Evolutionary conservation across 2,113 vertebrate genomes (phyloP), one percentile per base, ranked within the genome.

Genomic region (Chiloscyllium plagiosum): DNA sequence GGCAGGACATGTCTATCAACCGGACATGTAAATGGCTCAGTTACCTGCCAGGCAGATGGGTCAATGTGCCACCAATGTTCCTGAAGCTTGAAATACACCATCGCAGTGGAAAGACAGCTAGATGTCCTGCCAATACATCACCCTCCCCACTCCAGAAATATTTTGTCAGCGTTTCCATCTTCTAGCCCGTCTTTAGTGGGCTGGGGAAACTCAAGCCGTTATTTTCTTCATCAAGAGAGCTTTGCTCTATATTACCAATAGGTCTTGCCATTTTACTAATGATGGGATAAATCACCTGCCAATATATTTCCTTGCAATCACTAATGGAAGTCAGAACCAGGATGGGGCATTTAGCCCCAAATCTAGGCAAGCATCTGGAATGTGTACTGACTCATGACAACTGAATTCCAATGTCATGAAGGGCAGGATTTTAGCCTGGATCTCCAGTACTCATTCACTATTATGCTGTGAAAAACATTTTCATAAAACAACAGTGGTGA

Each of bases 361-460:
- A 95, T 33, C 94, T 52, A 33, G 47, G 37, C 94, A 95, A 76
- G 69, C 33, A 52, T 42, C 37, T 76, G 12, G 1, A 15, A 72
- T 26, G 24, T 69, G 17, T 72, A 93, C n/a, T 61, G n/a, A 8
- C 61, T 93, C n/a, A 19, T 42, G 52, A 15, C 20, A 52, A 42
- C 2, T 95, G 42, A 72, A 95, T 52, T 95, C 42, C 26, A 52
- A 76, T 95, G 94, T 72, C 47, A 47, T 8, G 47, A 33, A 95
- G 37, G 94, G 37, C 69, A 95, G 69, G 94, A 72, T 50, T 95
- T 95, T 95, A 95, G 72, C 72, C 94, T 95, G 68, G 93, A 4
- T 76, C n/a, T 42, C 69, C 42, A 52, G 7, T 0, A 76, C 69
- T 95, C 42, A 22, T 76, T 26, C 15, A 50, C 37, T 72, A 52